A percentile compares a stretch with the other conserved stretches of the same genome.
Evolutionary conservation across 1,140 invertebrate species (phyloP).

Genomic region (Magallana ariakensis): DNA sequence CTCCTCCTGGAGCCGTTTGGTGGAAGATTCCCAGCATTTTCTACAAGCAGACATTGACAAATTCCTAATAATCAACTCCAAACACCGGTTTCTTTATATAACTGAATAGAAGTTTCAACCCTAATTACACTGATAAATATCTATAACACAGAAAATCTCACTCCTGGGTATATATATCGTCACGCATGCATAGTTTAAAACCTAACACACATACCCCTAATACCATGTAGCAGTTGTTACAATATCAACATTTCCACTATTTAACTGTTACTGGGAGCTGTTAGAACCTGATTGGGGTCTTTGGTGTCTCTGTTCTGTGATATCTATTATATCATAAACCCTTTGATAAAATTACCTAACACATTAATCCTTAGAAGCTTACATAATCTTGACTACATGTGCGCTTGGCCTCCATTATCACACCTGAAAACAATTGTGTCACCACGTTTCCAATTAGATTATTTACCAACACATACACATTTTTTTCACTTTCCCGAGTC

Average conservation of each 20-base stretch:
- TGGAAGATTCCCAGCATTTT: not conserved
- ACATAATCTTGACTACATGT: constrained; percentile 26
- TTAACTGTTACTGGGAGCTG: constrained; percentile 23
- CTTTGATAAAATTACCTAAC: constrained; percentile 32
- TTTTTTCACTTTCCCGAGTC: not conserved
- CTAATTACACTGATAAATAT: not conserved
- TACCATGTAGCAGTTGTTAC: not conserved
- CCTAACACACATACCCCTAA: not conserved
- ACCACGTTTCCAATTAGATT: not conserved
- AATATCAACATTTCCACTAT: constrained; percentile 18
- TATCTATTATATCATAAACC: constrained; percentile 36
- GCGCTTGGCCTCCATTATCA: not conserved
- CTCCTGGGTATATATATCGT: not conserved
- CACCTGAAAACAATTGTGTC: constrained; percentile 25
- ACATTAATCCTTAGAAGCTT: constrained; percentile 9
- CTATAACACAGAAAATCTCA: not conserved
- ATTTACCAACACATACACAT: not conserved
- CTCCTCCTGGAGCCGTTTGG: not conserved
- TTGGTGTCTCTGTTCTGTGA: not conserved
- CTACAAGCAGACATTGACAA: not conserved
- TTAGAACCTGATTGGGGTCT: not conserved
- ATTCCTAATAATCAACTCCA: not conserved
- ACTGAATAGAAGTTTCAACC: too few relatives aligned
- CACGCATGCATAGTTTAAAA: constrained; percentile 23
- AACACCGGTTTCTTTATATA: not conserved